These are phyloP conservation scores for Lonchura striata DNA, from an alignment of 2,113 vertebrate species.

Conservation along the genomic window DNA sequence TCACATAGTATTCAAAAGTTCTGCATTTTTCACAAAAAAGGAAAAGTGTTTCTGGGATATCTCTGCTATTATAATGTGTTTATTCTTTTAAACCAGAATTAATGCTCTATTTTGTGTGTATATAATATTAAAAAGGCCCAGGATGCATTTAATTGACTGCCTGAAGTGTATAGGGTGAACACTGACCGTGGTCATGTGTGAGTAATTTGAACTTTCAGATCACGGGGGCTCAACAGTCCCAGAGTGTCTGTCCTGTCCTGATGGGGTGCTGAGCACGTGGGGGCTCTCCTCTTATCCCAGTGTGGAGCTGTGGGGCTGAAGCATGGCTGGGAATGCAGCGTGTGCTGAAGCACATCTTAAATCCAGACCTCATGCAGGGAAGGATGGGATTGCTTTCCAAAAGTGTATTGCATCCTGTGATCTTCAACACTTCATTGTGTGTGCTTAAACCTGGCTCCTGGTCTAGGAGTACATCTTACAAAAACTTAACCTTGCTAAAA, in stretches of 20 bases:
- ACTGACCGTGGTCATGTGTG: background rate
- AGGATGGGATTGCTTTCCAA: background rate
- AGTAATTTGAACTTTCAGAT: background rate
- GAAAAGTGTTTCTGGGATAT: background rate
- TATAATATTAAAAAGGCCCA: background rate
- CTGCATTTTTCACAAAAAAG: background rate
- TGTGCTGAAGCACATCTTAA: background rate
- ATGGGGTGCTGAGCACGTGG: fast-evolving
- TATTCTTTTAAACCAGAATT: background rate
- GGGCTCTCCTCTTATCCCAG: fast-evolving
- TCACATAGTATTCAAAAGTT: background rate
- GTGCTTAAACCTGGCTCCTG: background rate
- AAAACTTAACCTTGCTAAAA: background rate
- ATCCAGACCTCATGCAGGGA: background rate
- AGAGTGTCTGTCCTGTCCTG: background rate
- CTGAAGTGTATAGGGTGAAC: background rate
- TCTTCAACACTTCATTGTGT: background rate
- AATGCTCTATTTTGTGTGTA: background rate
- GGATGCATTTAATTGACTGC: background rate
- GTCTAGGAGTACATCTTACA: background rate
- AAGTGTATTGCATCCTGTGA: fast-evolving
- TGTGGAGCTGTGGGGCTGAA: fast-evolving
- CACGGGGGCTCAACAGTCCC: background rate
- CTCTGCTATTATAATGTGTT: background rate
- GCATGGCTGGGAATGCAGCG: background rate